Evolutionary conservation across 2,888 invertebrate species (phyloP).

Genomic region (Epinotia demarniana): DNA sequence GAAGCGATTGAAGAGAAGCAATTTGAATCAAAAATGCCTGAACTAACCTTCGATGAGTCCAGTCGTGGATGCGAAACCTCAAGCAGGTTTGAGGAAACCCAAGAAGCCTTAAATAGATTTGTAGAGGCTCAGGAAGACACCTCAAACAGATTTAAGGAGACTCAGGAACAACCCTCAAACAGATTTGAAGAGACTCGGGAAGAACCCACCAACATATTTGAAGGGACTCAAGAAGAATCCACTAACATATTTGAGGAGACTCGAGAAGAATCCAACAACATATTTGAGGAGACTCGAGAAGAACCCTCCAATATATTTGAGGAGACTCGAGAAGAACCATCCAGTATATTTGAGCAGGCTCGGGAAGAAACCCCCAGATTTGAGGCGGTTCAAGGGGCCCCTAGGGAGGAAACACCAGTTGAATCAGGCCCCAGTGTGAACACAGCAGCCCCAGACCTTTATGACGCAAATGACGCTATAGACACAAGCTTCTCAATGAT

Average conservation of each 20-base stretch:
- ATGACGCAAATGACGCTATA: conserved; percentile 65
- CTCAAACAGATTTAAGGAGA: neutral
- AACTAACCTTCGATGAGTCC: neutral
- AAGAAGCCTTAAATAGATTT: neutral
- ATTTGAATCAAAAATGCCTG: neutral
- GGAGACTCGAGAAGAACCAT: neutral
- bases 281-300: neutral
- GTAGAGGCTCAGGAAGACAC: neutral
- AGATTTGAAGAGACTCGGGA: too few species aligned
- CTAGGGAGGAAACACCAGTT: conserved; percentile 35
- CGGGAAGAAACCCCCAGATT: neutral
- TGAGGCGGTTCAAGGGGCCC: conserved; percentile 18
- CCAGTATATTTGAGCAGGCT: neutral
- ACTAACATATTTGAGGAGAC: neutral
- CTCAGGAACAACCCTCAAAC: neutral
- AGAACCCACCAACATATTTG: neutral
- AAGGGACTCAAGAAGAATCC: neutral
- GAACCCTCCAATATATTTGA: neutral
- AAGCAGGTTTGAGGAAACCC: neutral
- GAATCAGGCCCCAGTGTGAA: conserved; percentile 13
- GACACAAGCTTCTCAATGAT: conserved; percentile 68
- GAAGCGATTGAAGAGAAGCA: conserved; percentile 4
- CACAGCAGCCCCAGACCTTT: conserved; percentile 53
- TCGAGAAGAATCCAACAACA: too few species aligned
- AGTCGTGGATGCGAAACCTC: neutral